phyloP scores from a whole-genome alignment of 2,888 invertebrate species.

The Trichopoda pennipes region DNA sequence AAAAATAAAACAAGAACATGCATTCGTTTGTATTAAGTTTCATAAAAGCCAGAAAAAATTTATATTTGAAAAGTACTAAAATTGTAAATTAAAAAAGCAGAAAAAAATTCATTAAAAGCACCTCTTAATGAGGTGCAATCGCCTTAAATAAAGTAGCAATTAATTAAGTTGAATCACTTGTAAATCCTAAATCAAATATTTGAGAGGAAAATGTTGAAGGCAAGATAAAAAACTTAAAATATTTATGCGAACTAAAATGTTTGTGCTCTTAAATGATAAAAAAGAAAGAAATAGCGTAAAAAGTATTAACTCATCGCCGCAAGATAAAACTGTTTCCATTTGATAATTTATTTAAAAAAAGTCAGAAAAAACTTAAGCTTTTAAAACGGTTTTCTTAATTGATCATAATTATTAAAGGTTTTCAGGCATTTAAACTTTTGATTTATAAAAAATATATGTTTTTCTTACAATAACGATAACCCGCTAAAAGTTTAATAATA shows the following conservation, averaged over 20 bases:
- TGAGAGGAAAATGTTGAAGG: slow-evolving; percentile 51
- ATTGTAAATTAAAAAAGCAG: slow-evolving; percentile 9
- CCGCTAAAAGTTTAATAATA: too few relatives aligned
- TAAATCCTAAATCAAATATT: slow-evolving; percentile 67
- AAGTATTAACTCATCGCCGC: slow-evolving; percentile 61
- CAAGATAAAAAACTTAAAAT: slow-evolving; percentile 2
- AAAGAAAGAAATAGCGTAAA: slow-evolving; percentile 47
- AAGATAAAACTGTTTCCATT: slow-evolving; percentile 49
- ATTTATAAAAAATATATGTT: background rate
- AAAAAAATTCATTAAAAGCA: slow-evolving; percentile 38
- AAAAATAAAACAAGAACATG: background rate
- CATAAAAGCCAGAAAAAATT: background rate
- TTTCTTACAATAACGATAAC: too few relatives aligned
- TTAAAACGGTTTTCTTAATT: too few relatives aligned
- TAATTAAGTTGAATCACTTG: slow-evolving; percentile 67
- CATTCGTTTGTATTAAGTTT: slow-evolving; percentile 21
- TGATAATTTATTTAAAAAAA: slow-evolving; percentile 27
- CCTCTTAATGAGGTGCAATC: slow-evolving; percentile 67
- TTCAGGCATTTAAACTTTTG: background rate
- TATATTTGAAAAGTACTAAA: slow-evolving; percentile 4
- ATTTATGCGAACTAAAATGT: slow-evolving; percentile 17
- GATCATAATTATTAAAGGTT: background rate
- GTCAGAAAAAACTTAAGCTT: background rate
- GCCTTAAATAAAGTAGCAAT: slow-evolving; percentile 67
- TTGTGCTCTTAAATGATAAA: slow-evolving; percentile 31